phyloP scores from a whole-genome alignment of 2,888 invertebrate species.

The Drosophila mercatorum region DNA sequence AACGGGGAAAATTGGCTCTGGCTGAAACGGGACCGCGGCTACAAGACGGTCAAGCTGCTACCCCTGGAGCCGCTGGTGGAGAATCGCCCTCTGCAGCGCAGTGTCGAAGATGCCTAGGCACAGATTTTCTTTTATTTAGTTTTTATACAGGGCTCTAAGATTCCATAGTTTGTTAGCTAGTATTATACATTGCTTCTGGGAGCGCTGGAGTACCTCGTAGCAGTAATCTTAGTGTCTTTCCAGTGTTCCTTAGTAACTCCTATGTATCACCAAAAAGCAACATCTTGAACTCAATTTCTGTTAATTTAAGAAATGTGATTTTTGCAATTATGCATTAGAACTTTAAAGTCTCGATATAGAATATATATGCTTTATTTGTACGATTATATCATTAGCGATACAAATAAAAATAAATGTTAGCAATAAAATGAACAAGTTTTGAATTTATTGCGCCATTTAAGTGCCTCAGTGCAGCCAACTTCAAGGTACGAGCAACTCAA shows the following conservation, averaged over 20 bases:
- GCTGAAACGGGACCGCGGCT: constrained; percentile 83
- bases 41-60: constrained; percentile 66
- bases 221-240: constrained; percentile 15
- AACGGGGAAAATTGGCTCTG: constrained; percentile 88
- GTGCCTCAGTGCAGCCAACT: background rate
- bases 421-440: background rate
- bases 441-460: background rate
- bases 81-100: constrained; percentile 10
- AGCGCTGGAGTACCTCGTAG: constrained; percentile 35
- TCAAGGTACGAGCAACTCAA: background rate
- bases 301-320: constrained; percentile 44
- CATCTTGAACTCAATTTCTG: constrained; percentile 30
- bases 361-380: constrained; percentile 19
- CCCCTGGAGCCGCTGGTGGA: constrained; percentile 46
- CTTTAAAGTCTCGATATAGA: constrained; percentile 27
- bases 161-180: constrained; percentile 43
- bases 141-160: constrained; percentile 46
- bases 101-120: constrained; percentile 35
- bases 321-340: constrained; percentile 41
- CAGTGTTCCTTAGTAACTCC: constrained; percentile 45
- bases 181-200: constrained; percentile 32
- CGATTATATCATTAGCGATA: constrained; percentile 17
- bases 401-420: constrained; percentile 6
- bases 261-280: constrained; percentile 24
- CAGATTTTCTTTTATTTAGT: constrained; percentile 13